Evolutionary conservation across 1,140 invertebrate species (phyloP).

Genomic region (Solenopsis fugax): DNA sequence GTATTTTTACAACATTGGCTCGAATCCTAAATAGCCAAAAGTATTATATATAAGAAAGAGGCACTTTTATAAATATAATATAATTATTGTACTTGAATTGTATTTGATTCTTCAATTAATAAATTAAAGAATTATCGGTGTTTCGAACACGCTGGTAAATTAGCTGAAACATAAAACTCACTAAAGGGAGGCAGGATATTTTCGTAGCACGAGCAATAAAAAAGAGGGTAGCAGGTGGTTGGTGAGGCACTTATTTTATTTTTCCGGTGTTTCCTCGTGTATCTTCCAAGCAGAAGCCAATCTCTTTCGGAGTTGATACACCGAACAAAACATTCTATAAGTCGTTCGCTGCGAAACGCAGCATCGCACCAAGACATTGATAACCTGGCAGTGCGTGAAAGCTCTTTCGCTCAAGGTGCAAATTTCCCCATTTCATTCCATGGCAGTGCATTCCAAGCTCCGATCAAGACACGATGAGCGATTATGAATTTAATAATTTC

Average conservation of each 20-base stretch:
- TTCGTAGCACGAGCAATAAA: slow-evolving; percentile 44
- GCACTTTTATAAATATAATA: no score
- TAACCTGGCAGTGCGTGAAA: slow-evolving; percentile 70
- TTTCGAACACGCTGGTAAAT: slow-evolving; percentile 33
- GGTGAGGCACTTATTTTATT: slow-evolving; percentile 50
- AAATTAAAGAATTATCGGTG: slow-evolving; percentile 8
- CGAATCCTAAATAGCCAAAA: background rate
- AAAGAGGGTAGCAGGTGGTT: background rate
- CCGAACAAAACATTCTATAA: slow-evolving; percentile 68
- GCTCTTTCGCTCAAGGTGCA: slow-evolving; percentile 72
- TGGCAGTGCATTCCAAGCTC: slow-evolving; percentile 76
- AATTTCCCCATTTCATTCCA: slow-evolving; percentile 71
- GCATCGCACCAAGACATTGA: slow-evolving; percentile 22
- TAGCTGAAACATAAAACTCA: slow-evolving; percentile 23
- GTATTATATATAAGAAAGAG: no score
- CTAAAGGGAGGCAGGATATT: slow-evolving; percentile 10
- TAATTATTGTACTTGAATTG: background rate
- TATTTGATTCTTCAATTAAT: slow-evolving; percentile 34
- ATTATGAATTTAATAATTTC: slow-evolving; percentile 47
- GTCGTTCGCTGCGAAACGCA: slow-evolving; percentile 32
- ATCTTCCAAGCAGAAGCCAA: slow-evolving; percentile 53
- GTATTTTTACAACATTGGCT: background rate
- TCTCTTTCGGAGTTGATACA: slow-evolving; percentile 58
- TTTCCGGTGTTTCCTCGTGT: slow-evolving; percentile 47
- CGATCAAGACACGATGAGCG: slow-evolving; percentile 61